Evolutionary conservation across 2,888 invertebrate species (phyloP), one percentile per base, ranked within the genome.

Genomic region (Deilephila elpenor): DNA sequence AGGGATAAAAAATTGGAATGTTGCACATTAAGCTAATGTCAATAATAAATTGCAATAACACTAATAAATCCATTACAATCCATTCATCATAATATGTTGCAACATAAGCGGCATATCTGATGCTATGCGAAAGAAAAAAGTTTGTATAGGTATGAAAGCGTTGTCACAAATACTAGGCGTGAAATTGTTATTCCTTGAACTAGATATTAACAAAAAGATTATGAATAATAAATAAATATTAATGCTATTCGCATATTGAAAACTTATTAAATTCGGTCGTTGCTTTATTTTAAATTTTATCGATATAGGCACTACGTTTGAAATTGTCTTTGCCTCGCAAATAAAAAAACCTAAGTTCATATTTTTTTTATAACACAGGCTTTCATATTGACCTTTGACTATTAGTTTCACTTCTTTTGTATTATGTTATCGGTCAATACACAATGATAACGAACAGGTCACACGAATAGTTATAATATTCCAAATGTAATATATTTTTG

Each of bases 131-230:
- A 11, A 60, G 8, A 19, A 61, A 61, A 61, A 61, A 34, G 61
- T 34, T 62, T 62, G 62, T 34, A 32, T 32, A 32, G 11, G 44
- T 44, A 44, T 44, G 44, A 14, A 44, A 67, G 44, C 44, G 44
- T 25, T 67, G 44, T 67, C 73, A 71, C 60, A 62, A 72, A 72
- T 25, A 74, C 25, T 70, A 70, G 71, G 70, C 71, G 72, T 70
- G 61, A 56, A 73, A 78, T 59, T 67, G n/a, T 29, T 7, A 17
- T 67, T 20, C 78, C 78, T 79, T 79, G 79, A 32, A 51, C 79
- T 59, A 56, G 67, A 78, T 78, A 62, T 5, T 0, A 64, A 78
- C 76, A 25, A 67, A 67, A 64, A 67, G 20, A 67, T 67, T 67
- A 67, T 17, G 64, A 64, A 1, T 44, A 20, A 67, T 25, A 25